Percentiles rank a stretch among this genome's conserved stretches.
Conservation (phyloP, 1,140 invertebrate species). For the Zaprionus ghesquierei region DNA sequence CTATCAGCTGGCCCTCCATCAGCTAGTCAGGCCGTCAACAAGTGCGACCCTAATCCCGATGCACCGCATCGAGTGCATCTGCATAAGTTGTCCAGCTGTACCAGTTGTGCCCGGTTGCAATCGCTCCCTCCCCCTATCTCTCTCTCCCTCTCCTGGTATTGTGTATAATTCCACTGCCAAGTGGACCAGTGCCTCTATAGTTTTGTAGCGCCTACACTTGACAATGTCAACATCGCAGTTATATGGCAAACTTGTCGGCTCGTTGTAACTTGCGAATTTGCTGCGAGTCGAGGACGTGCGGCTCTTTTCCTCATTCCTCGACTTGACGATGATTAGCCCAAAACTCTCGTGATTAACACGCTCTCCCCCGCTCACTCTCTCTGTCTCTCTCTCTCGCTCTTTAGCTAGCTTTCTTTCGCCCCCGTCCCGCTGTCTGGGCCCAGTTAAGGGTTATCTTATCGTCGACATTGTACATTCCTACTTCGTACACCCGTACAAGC, state of each 20-base stretch:
- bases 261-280: conserved; percentile 5
- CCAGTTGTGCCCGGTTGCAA: conserved; percentile 23
- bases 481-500: conserved; percentile 74
- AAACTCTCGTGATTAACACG: conserved; percentile 26
- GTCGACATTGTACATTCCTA: conserved; percentile 63
- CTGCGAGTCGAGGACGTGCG: background rate
- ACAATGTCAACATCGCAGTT: conserved; percentile 2
- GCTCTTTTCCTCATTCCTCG: conserved; percentile 23
- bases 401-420: background rate
- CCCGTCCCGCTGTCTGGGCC: background rate
- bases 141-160: no score
- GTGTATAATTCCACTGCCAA: conserved; percentile 59
- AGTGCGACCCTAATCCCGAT: background rate
- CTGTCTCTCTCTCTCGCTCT: background rate
- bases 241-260: conserved; percentile 8
- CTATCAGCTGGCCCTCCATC: background rate
- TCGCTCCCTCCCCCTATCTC: background rate
- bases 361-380: background rate
- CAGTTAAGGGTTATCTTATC: conserved; percentile 57
- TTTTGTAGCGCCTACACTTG: conserved; percentile 2
- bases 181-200: conserved; percentile 6
- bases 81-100: conserved; percentile 11
- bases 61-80: conserved; percentile 39
- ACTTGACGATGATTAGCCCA: conserved; percentile 4
- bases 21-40: background rate